Conservation (phyloP, 1,140 invertebrate species). For the Caerostris darwini region DNA sequence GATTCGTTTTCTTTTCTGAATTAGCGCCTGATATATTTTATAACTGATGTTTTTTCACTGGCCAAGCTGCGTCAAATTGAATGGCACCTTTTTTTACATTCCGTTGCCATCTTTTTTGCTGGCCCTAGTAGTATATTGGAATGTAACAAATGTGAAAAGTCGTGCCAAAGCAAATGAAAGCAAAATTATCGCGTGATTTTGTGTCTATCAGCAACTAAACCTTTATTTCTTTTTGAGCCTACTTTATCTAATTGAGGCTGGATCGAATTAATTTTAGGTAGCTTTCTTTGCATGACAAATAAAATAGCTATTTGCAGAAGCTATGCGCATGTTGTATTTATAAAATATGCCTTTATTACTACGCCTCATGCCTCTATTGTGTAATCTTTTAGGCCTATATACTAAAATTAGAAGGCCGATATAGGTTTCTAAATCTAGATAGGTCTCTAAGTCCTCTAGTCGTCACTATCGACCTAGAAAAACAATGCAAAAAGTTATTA, state of each 20-base stretch:
- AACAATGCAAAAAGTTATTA: slow-evolving; percentile 74
- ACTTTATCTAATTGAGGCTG: neutral
- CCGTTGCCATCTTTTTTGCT: neutral
- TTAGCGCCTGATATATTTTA: too few species aligned
- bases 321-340: slow-evolving; percentile 15
- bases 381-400: slow-evolving; percentile 16
- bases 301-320: slow-evolving; percentile 18
- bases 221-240: neutral
- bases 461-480: slow-evolving; percentile 76
- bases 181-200: neutral
- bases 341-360: slow-evolving; percentile 16
- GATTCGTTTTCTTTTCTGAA: too few species aligned
- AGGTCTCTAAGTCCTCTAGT: slow-evolving; percentile 70
- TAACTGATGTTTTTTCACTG: too few species aligned
- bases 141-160: neutral
- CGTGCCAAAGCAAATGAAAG: neutral
- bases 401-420: neutral
- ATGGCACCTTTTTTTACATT: neutral
- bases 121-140: neutral
- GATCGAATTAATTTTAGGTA: neutral
- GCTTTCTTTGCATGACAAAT: slow-evolving; percentile 23
- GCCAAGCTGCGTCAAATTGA: too few species aligned
- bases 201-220: neutral
- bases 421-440: slow-evolving; percentile 72
- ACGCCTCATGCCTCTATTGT: slow-evolving; percentile 69